phyloP scores from a whole-genome alignment of 1,140 invertebrate genomes.

The Hyles vespertilio region DNA sequence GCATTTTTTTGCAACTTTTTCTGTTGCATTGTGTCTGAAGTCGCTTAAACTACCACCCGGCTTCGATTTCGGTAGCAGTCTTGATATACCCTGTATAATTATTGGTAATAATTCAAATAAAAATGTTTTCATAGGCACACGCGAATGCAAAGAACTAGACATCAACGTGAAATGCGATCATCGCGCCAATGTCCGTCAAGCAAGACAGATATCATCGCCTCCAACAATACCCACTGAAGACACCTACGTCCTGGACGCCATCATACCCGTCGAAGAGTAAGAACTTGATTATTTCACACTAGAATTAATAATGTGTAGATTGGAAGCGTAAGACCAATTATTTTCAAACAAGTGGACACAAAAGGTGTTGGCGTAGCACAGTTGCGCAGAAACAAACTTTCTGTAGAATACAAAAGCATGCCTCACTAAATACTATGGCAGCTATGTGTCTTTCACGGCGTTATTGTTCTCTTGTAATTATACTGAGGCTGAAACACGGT shows the following conservation, averaged over 20 bases:
- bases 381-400: neutral
- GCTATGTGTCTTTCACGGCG: too few species aligned
- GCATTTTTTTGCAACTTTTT: too few species aligned
- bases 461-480: too few species aligned
- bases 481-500: too few species aligned
- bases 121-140: slow-evolving; percentile 46
- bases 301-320: too few species aligned
- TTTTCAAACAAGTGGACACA: neutral
- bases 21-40: too few species aligned
- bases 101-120: neutral
- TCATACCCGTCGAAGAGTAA: slow-evolving; percentile 89
- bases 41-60: too few species aligned
- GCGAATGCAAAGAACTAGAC: slow-evolving; percentile 91
- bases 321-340: too few species aligned
- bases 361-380: slow-evolving; percentile 27
- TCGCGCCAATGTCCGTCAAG: slow-evolving; percentile 77
- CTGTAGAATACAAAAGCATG: slow-evolving; percentile 19
- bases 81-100: too few species aligned
- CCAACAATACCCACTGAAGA: slow-evolving; percentile 77
- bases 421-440: slow-evolving; percentile 14
- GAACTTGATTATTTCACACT: slow-evolving; percentile 40
- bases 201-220: slow-evolving; percentile 75
- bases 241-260: slow-evolving; percentile 86
- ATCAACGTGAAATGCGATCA: slow-evolving; percentile 94
- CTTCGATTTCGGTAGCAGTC: too few species aligned